Conservation (phyloP, 2,888 invertebrate species). For the Ennomos quercinarius region DNA sequence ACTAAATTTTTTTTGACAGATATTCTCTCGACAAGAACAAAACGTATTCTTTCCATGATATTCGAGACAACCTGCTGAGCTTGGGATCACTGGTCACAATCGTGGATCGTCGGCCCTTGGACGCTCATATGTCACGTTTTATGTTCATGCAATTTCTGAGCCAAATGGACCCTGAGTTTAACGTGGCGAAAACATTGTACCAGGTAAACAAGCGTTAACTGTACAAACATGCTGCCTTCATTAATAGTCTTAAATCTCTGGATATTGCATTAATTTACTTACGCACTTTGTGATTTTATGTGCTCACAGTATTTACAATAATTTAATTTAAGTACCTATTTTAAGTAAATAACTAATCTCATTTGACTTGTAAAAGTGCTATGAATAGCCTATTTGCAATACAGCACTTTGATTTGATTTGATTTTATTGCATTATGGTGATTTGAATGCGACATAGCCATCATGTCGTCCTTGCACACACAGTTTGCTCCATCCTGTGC, state of each 20-base stretch:
- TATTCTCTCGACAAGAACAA: conserved; percentile 4
- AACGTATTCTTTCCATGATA: conserved; percentile 1
- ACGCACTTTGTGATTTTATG: too few species aligned
- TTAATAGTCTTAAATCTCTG: too few species aligned
- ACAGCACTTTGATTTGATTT: too few species aligned
- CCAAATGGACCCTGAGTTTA: conserved; percentile 7
- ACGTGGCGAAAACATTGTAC: conserved; percentile 15
- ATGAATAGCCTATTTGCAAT: too few species aligned
- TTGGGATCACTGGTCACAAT: conserved; percentile 19
- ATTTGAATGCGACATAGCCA: too few species aligned
- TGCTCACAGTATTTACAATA: too few species aligned
- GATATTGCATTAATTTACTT: too few species aligned
- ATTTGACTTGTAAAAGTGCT: too few species aligned
- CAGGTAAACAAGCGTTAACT: background rate
- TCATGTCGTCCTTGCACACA: background rate
- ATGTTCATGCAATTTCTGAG: conserved; percentile 20
- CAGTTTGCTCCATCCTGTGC: conserved; percentile 77
- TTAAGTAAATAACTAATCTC: too few species aligned
- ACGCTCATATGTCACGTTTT: background rate
- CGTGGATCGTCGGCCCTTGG: conserved; percentile 16
- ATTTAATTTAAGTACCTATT: too few species aligned
- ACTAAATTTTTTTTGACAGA: conserved; percentile 5
- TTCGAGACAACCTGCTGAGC: conserved; percentile 18
- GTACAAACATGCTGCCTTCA: too few species aligned
- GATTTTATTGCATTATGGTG: too few species aligned